Evolutionary conservation across 2,888 invertebrate genomes (phyloP), one percentile per base, ranked within the genome.

Genomic region (Drosophila suboccidentalis): DNA sequence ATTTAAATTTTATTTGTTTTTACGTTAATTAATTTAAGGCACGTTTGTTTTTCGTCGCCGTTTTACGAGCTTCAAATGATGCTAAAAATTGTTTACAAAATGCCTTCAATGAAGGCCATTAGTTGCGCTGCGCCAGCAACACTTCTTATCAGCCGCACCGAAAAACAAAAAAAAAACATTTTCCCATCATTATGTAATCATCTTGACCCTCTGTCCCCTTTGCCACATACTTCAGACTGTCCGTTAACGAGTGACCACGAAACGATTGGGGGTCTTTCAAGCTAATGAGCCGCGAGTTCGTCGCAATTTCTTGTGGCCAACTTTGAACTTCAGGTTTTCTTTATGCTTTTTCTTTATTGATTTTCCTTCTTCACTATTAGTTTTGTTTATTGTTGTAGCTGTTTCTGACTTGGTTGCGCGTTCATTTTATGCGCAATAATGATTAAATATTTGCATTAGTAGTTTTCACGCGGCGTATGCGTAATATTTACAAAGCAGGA

Each of bases 121-220:
- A 78, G 64, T 44, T 60, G 38, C 53, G 72, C 63, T 36, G 15
- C 49, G 29, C 22, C 36, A 2, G 55, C 38, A 15, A 26, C 19
- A 15, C 71, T 77, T 74, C 61, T 78, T 84, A 87, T 82, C 85
- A 64, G 26, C 36, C n/a, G 9, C 43, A 26, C 9, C 17, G n/a
- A n/a, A n/a, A 36, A 36, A 22, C 4, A 26, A 19, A 22, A 32
- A 34, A 17, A 68, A 61, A 61, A 69, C 64, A 70, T 73, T 81
- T 84, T 84, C 84, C 89, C 89, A 84, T 89, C 87, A 89, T 84
- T 89, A 84, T 84, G 78, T 66, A 77, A 87, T 55, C 55, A 44
- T 43, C 41, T 15, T 34, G 26, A 13, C 51, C 36, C 49, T 11
- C 29, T 8, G 11, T 2, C 34, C 34, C 15, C 19, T 11, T 11